Evolutionary conservation across 2,888 invertebrate genomes (phyloP).

Genomic region (Hetaerina titia): DNA sequence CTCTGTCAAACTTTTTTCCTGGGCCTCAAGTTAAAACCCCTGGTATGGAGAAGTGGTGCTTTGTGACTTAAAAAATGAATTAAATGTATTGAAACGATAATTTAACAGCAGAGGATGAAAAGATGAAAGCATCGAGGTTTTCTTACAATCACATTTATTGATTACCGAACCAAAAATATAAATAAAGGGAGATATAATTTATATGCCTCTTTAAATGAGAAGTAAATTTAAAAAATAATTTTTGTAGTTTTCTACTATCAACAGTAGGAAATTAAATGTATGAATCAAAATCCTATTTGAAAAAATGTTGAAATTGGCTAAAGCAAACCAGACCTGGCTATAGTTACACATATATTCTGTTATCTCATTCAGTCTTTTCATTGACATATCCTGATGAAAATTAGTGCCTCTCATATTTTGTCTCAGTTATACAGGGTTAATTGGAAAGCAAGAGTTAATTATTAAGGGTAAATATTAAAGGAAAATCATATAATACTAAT

Average conservation of each 20-base stretch:
- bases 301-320: not conserved
- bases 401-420: constrained; percentile 8
- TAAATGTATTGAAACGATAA: not conserved
- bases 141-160: not conserved
- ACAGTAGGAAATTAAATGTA: not conserved
- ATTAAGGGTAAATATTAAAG: constrained; percentile 11
- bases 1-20: not conserved
- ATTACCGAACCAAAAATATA: not conserved
- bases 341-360: constrained; percentile 14
- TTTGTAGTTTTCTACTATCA: not conserved
- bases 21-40: not conserved
- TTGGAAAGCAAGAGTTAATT: constrained; percentile 22
- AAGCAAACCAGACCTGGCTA: not conserved
- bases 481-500: constrained; percentile 23
- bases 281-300: not conserved
- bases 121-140: not conserved
- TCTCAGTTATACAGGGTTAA: not conserved
- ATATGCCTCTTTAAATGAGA: not conserved
- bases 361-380: constrained; percentile 59
- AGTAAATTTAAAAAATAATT: too few relatives aligned
- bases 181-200: not conserved
- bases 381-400: constrained; percentile 15
- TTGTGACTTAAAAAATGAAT: not conserved
- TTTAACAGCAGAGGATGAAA: not conserved
- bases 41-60: not conserved